Evolutionary conservation across 2,888 invertebrate species (phyloP).

Genomic region (Plemyria rubiginata): DNA sequence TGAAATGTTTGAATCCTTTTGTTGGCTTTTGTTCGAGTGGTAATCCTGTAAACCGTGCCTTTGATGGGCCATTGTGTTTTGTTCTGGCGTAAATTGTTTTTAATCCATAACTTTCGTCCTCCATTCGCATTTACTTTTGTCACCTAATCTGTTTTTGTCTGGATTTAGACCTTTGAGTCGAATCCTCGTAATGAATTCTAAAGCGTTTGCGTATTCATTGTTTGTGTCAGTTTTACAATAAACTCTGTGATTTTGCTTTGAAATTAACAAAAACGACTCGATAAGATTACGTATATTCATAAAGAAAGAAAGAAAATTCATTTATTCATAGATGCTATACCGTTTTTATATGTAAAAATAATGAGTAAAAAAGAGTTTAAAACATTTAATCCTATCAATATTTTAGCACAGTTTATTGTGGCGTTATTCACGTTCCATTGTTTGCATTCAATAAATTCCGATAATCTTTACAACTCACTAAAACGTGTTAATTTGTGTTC

Average conservation of each 20-base stretch:
- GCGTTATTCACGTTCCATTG: slow-evolving; percentile 10
- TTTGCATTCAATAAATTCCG: slow-evolving; percentile 13
- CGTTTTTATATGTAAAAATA: too few species aligned
- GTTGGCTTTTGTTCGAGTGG: slow-evolving; percentile 56
- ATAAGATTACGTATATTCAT: too few species aligned
- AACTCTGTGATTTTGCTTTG: background rate
- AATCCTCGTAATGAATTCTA: slow-evolving; percentile 10
- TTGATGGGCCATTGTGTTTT: slow-evolving; percentile 54
- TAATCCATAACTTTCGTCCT: slow-evolving; percentile 53
- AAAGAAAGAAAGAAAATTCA: too few species aligned
- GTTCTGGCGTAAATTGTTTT: slow-evolving; percentile 59
- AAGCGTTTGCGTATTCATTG: slow-evolving; percentile 5
- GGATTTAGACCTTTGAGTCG: slow-evolving; percentile 29
- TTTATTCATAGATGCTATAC: background rate
- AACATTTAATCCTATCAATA: background rate
- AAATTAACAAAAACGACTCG: background rate
- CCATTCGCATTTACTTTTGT: slow-evolving; percentile 48
- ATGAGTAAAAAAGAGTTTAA: background rate
- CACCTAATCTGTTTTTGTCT: slow-evolving; percentile 49
- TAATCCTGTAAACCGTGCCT: slow-evolving; percentile 61
- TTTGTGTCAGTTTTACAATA: background rate
- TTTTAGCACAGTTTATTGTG: slow-evolving; percentile 18
- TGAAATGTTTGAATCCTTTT: slow-evolving; percentile 63
- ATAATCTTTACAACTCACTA: slow-evolving; percentile 25
- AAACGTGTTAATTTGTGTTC: slow-evolving; percentile 26